phyloP scores from a whole-genome alignment of 2,888 invertebrate genomes.

The Tethea ocularis region DNA sequence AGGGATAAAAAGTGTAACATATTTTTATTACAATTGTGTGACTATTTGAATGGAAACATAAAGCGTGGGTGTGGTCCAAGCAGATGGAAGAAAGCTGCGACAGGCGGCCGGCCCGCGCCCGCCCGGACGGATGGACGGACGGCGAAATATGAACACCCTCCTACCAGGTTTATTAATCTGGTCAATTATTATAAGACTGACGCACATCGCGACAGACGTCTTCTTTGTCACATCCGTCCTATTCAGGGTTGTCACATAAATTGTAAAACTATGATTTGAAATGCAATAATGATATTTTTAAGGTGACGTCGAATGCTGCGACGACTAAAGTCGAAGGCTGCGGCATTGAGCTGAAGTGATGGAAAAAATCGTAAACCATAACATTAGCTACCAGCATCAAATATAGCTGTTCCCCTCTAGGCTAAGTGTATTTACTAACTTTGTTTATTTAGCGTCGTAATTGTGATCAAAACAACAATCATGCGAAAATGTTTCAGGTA shows the following conservation, averaged over 20 bases:
- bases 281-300: not conserved
- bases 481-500: not conserved
- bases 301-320: no score
- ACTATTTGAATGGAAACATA: not conserved
- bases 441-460: no score
- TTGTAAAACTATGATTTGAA: not conserved
- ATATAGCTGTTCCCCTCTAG: no score
- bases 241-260: constrained; percentile 52
- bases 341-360: no score
- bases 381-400: no score
- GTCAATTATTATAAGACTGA: constrained; percentile 78
- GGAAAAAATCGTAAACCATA: no score
- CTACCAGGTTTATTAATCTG: constrained; percentile 69
- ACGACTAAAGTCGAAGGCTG: no score
- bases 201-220: constrained; percentile 64
- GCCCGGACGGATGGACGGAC: constrained; percentile 53
- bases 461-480: no score
- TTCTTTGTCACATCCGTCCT: constrained; percentile 73
- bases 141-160: constrained; percentile 76
- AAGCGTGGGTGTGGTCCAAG: constrained; percentile 12
- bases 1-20: no score
- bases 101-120: constrained; percentile 30
- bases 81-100: constrained; percentile 31
- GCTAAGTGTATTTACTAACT: no score
- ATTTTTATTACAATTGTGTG: not conserved